A percentile compares a stretch with the other conserved stretches of the same genome.
These are phyloP conservation scores for Chrysemys picta DNA, from an alignment of 2,113 vertebrate species.

Conservation along the genomic window DNA sequence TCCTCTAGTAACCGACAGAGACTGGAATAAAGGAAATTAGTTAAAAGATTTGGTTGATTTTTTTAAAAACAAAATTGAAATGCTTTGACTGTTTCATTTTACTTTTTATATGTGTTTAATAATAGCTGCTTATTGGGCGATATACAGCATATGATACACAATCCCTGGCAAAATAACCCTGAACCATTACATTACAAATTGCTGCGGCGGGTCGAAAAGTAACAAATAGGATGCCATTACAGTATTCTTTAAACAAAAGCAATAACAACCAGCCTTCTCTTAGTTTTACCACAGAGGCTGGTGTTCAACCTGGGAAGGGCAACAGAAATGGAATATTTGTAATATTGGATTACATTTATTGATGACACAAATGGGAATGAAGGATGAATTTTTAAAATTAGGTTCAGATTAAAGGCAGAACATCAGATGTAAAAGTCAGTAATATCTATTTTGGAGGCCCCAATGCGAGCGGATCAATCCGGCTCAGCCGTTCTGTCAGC, in stretches of 20 bases:
- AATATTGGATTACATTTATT: constrained; percentile 47
- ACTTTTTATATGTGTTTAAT: neutral
- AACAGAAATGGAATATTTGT: constrained; percentile 45
- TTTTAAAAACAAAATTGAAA: neutral
- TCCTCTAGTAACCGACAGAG: neutral
- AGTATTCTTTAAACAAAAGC: constrained; percentile 16
- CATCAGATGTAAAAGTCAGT: constrained; percentile 27
- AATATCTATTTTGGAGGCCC: constrained; percentile 22
- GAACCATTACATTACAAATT: neutral
- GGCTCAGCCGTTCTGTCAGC: too few species aligned
- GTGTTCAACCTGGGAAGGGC: neutral
- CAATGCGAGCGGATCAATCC: too few species aligned
- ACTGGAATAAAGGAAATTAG: neutral
- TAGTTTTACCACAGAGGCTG: neutral
- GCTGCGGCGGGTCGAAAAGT: neutral
- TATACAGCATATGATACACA: neutral
- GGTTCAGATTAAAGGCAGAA: constrained; percentile 5
- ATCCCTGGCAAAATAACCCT: neutral
- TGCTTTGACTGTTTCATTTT: neutral
- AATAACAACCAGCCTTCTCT: neutral
- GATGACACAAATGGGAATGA: constrained; percentile 60
- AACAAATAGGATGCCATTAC: neutral
- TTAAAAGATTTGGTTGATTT: neutral
- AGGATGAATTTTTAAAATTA: constrained; percentile 62
- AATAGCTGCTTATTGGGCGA: constrained; percentile 25